Base-by-base conservation (phyloP, 1,140 invertebrate species). In the Saccostrea glomerata region DNA sequence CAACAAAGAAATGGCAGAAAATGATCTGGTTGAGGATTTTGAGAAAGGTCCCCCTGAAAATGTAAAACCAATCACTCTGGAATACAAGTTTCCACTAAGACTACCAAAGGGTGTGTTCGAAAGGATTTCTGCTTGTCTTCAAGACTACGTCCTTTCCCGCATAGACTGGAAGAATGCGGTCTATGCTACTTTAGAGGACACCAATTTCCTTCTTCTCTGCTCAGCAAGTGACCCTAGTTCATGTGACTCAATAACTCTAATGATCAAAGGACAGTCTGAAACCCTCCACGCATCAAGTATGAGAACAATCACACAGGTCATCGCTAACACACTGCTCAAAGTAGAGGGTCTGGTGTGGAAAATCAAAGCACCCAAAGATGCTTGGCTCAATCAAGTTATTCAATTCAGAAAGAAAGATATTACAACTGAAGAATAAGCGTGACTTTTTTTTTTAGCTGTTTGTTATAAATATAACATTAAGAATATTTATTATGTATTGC, bases 121-220 rank as follows among this genome's bases (percentile, higher is more conserved):
- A 82, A 91, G 88, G 40, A 56, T 94, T 11, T 87, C 89, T 7
- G 90, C 90, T 25, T 82, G 85, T 23, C 87, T 94, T 40, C 94
- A 95, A 85, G 91, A 93, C 54, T 87, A 92, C 23, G 91, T 94
- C 6, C 82, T 89, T 15, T 89, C 89, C 20, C 87, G 94, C 87
- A 90, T 93, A 30, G 94, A 94, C 90, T 94, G 94, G 94, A 90
- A 90, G 58, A 89, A 93, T 84, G 87, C 88, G 20, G 89, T 94
- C n/a, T 93, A 92, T 85, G 94, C 91, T 15, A 92, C 90, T 30
- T 90, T 92, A 55, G 91, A 93, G 23, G 91, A 88, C 12, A 91
- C 90, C 86, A 92, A 91, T 85, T 82, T 94, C 66, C 87, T 93
- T 25, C 66, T 93, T 40, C 63, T 85, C 17, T 63, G 23, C 56